Evolutionary conservation across 64 coral and sea anemone genomes (phyloP).

Genomic region (Stylophora pistillata): DNA sequence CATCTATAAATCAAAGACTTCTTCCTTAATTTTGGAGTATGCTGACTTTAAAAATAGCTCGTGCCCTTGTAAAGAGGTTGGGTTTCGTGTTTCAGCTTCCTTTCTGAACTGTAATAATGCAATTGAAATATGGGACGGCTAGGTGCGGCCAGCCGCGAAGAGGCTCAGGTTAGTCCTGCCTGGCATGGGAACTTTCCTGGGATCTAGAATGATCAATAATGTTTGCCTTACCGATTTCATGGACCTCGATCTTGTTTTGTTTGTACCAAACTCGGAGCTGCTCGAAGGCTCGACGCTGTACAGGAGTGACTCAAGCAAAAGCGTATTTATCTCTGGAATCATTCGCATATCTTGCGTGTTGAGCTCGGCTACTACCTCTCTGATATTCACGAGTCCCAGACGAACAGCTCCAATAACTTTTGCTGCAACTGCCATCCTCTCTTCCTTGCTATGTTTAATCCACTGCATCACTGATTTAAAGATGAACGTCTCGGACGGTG

Average conservation of each 20-base stretch:
- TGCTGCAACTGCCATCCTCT: neutral
- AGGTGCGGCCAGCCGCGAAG: too few species aligned
- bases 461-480: constrained; percentile 30
- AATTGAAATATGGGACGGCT: too few species aligned
- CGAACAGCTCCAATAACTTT: constrained; percentile 8
- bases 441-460: constrained; percentile 13
- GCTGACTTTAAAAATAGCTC: too few species aligned
- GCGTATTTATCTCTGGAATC: neutral
- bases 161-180: too few species aligned
- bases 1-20: too few species aligned
- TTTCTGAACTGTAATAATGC: too few species aligned
- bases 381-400: constrained; percentile 27
- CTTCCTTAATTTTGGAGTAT: too few species aligned
- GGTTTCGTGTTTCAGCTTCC: too few species aligned
- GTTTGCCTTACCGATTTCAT: neutral
- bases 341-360: neutral
- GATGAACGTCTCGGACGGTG: neutral
- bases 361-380: neutral
- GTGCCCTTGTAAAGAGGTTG: too few species aligned
- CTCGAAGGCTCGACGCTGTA: neutral
- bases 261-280: constrained; percentile 2
- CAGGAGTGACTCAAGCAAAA: neutral
- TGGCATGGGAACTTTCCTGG: too few species aligned
- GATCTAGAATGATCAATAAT: too few species aligned
- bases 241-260: constrained; percentile 16